Evolutionary conservation across 1,140 invertebrate species (phyloP).

Genomic region (Diorhabda elongata): DNA sequence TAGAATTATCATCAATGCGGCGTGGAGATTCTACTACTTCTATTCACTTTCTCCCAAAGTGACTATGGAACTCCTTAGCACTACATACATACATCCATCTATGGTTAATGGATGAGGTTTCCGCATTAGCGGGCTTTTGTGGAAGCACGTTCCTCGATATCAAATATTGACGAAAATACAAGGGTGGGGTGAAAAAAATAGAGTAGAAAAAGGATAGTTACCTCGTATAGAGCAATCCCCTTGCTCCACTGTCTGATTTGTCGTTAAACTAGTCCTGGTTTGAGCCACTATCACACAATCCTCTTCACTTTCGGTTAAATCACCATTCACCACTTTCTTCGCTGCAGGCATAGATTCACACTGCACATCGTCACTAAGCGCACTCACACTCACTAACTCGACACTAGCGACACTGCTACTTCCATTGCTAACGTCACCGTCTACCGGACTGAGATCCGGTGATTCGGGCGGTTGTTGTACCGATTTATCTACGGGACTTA

Average conservation of each 20-base stretch:
- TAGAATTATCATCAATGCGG: no score
- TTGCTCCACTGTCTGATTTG: constrained; percentile 25
- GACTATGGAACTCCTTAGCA: no score
- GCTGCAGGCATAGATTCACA: constrained; percentile 22
- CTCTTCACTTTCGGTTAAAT: constrained; percentile 52
- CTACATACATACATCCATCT: no score
- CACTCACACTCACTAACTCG: constrained; percentile 18
- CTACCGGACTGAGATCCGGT: constrained; percentile 13
- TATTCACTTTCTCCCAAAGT: no score
- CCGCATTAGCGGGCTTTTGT: no score
- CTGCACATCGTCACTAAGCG: constrained; percentile 20
- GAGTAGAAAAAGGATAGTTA: neutral
- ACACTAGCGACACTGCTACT: constrained; percentile 19
- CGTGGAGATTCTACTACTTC: no score
- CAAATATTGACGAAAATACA: no score
- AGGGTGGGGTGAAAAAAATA: no score
- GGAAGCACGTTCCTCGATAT: no score
- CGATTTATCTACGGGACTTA: neutral
- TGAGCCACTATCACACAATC: constrained; percentile 53
- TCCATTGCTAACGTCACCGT: constrained; percentile 20
- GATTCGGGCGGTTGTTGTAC: constrained; percentile 4
- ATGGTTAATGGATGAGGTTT: no score
- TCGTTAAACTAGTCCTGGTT: constrained; percentile 16
- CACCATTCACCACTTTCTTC: constrained; percentile 48
- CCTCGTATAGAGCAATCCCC: constrained; percentile 33